A percentile compares a stretch with the other conserved stretches of the same genome.
These are phyloP conservation scores for Radopholus similis DNA, from an alignment of 1,140 invertebrate genomes.

Conservation along the genomic window DNA sequence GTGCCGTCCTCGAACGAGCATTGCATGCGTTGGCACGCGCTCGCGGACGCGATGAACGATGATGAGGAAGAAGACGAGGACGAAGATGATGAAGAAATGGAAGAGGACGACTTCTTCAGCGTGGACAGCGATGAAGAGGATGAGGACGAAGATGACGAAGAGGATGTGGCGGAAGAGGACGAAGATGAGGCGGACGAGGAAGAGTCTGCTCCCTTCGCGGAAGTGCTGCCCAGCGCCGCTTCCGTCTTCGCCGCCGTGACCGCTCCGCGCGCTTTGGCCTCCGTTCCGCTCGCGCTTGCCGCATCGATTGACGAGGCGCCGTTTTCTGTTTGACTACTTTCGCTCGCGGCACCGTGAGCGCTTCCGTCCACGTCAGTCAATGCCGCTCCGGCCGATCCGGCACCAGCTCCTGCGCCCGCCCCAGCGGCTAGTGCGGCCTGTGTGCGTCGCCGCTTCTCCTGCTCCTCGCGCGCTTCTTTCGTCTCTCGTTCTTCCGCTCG, in stretches of 20 bases:
- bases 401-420: not conserved
- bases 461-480: not conserved
- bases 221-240: not conserved
- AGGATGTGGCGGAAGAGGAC: not conserved
- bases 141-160: slow-evolving; percentile 1
- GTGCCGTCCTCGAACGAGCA: slow-evolving; percentile 56
- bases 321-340: slow-evolving; percentile 4
- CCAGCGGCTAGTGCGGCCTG: not conserved
- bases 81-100: not conserved
- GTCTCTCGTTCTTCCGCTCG: not conserved
- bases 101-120: slow-evolving; percentile 1
- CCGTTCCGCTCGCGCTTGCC: not conserved
- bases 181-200: slow-evolving; percentile 9
- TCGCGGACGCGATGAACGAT: slow-evolving; percentile 6
- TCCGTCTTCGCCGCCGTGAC: slow-evolving; percentile 1
- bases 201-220: slow-evolving; percentile 3
- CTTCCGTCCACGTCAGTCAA: not conserved
- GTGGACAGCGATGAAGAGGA: slow-evolving; percentile 3
- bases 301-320: not conserved
- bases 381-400: slow-evolving; percentile 10
- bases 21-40: slow-evolving; percentile 45
- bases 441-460: not conserved
- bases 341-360: not conserved
- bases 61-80: not conserved
- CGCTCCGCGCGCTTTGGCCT: slow-evolving; percentile 3